Conservation (phyloP, 2,797 vertebrate genomes). For the Squalus acanthias region DNA sequence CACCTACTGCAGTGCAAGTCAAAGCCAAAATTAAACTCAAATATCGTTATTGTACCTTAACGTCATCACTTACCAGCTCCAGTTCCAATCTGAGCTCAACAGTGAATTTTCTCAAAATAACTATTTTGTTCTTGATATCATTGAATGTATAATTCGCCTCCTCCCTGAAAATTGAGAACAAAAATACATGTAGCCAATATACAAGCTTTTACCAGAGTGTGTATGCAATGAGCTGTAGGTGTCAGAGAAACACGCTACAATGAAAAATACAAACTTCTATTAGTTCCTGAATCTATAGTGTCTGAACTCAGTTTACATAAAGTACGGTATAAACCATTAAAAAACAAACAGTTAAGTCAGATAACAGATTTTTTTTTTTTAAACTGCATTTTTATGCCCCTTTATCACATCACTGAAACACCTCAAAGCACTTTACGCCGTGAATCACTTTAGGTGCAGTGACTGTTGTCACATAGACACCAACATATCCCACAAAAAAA, state of each 20-base stretch:
- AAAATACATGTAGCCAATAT: not conserved
- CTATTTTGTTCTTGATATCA: constrained; percentile 33
- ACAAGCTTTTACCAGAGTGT: not conserved
- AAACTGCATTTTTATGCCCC: not conserved
- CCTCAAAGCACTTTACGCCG: not conserved
- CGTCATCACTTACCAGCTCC: constrained; percentile 31
- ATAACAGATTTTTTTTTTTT: not conserved
- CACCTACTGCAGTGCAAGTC: not conserved
- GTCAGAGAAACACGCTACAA: not conserved
- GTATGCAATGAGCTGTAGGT: not conserved
- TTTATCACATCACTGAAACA: not conserved
- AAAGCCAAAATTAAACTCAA: constrained; percentile 5
- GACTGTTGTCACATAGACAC: not conserved
- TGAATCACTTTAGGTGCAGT: not conserved
- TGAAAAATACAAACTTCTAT: not conserved
- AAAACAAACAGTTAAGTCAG: not conserved
- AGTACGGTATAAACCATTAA: not conserved
- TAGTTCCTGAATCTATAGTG: not conserved
- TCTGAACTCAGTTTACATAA: not conserved
- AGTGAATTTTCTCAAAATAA: constrained; percentile 37
- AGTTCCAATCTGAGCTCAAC: constrained; percentile 7
- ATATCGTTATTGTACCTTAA: not conserved
- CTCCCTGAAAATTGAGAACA: not conserved
- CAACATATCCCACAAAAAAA: not conserved
- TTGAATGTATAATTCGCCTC: constrained; percentile 29